Conservation (phyloP, 2,113 vertebrate genomes). For the Xiphorhynchus elegans region DNA sequence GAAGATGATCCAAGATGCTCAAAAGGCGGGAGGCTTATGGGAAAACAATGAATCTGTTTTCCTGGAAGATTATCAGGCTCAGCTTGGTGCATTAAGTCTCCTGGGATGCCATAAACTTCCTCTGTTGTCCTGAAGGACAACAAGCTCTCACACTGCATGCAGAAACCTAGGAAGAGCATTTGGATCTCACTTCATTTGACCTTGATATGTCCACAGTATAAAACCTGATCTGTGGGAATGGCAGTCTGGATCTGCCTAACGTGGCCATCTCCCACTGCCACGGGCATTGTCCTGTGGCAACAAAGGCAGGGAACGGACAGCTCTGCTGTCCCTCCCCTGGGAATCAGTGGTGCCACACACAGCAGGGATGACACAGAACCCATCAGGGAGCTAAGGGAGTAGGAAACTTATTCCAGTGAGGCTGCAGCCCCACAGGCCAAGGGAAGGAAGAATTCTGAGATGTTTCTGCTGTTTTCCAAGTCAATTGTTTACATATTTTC, state of each 20-base stretch:
- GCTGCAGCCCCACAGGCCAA: not conserved
- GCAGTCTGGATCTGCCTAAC: not conserved
- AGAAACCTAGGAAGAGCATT: not conserved
- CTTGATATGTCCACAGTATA: accelerated
- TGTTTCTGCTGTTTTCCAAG: not conserved
- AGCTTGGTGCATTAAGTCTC: not conserved
- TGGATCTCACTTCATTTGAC: not conserved
- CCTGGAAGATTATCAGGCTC: not conserved
- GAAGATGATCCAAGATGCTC: not conserved
- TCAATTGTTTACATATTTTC: not conserved
- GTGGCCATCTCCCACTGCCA: accelerated
- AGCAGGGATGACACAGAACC: not conserved
- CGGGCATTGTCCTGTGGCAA: accelerated
- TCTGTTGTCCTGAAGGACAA: not conserved
- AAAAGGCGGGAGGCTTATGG: not conserved
- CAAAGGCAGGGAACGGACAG: not conserved
- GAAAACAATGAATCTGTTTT: not conserved
- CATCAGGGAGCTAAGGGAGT: accelerated
- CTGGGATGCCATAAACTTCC: not conserved
- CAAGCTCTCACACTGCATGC: not conserved
- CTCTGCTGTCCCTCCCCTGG: not conserved
- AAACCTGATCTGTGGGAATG: not conserved
- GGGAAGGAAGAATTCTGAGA: not conserved
- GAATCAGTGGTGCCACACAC: accelerated
- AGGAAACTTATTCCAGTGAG: not conserved